A percentile compares a stretch with the other conserved stretches of the same genome.
phyloP scores from a whole-genome alignment of 53 echinoderm and acorn worm genomes.

The Actinopyga echinites region DNA sequence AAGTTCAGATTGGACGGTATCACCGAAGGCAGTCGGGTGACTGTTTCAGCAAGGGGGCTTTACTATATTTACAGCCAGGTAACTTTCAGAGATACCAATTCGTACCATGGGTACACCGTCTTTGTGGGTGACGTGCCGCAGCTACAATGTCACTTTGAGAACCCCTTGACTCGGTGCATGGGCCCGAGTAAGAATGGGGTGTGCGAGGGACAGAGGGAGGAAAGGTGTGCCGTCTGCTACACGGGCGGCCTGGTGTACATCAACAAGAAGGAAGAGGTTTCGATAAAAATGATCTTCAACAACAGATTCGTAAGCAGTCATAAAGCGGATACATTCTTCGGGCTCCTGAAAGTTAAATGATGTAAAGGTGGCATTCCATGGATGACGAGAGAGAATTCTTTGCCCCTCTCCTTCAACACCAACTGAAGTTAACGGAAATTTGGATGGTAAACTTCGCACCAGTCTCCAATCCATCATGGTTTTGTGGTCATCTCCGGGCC shows the following conservation, averaged over 20 bases:
- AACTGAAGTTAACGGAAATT: too few relatives aligned
- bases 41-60: neutral
- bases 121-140: slow-evolving; percentile 17
- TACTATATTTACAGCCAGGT: slow-evolving; percentile 37
- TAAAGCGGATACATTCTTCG: slow-evolving; percentile 31
- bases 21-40: neutral
- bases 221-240: slow-evolving; percentile 22
- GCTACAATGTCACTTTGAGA: slow-evolving; percentile 27
- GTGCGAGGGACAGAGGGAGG: slow-evolving; percentile 12
- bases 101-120: slow-evolving; percentile 29
- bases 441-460: too few relatives aligned
- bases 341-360: slow-evolving; percentile 23
- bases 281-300: slow-evolving; percentile 24
- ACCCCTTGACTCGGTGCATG: slow-evolving; percentile 5
- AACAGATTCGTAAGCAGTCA: slow-evolving; percentile 18
- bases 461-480: too few relatives aligned
- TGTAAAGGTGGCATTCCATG: too few relatives aligned
- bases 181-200: neutral
- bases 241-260: slow-evolving; percentile 34
- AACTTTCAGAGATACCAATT: slow-evolving; percentile 23
- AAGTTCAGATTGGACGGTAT: slow-evolving; percentile 3
- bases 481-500: too few relatives aligned
- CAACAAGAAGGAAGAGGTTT: neutral
- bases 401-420: too few relatives aligned
- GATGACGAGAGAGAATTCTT: too few relatives aligned